These are phyloP conservation scores for Nomada hirtipes DNA, from an alignment of 2,888 invertebrate genomes.

Conservation along the genomic window DNA sequence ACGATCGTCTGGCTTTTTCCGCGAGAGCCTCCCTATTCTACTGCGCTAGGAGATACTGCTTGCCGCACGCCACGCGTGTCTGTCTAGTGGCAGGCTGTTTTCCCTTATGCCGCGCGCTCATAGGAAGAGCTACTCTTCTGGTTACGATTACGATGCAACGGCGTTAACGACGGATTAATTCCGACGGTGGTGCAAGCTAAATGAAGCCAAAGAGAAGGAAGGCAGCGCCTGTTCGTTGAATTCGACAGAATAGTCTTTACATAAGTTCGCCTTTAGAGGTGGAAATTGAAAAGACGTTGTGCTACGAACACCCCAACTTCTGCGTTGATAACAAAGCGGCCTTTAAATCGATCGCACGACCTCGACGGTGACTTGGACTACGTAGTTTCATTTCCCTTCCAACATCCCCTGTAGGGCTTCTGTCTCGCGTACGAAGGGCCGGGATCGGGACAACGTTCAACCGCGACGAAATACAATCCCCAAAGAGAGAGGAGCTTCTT, in stretches of 20 bases:
- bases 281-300: not conserved
- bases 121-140: not conserved
- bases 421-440: conserved; percentile 34
- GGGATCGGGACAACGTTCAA: conserved; percentile 23
- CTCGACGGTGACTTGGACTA: conserved; percentile 37
- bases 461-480: conserved; percentile 63
- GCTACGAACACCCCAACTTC: not conserved
- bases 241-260: conserved; percentile 24
- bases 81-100: too few relatives aligned
- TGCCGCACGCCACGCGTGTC: too few relatives aligned
- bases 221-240: not conserved
- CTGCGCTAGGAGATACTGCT: too few relatives aligned
- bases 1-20: not conserved
- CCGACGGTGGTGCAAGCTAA: conserved; percentile 8
- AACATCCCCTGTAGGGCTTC: conserved; percentile 50
- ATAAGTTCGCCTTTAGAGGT: conserved; percentile 3
- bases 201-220: conserved; percentile 1
- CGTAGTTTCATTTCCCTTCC: conserved; percentile 51
- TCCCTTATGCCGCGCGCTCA: not conserved
- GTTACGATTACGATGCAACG: not conserved
- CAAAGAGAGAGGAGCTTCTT: conserved; percentile 57
- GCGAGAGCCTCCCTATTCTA: not conserved
- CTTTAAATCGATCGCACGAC: conserved; percentile 58
- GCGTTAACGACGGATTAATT: not conserved
- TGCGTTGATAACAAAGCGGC: conserved; percentile 33